These are phyloP conservation scores for Corythaixoides concolor DNA, from an alignment of 2,113 vertebrate species.

Conservation along the genomic window DNA sequence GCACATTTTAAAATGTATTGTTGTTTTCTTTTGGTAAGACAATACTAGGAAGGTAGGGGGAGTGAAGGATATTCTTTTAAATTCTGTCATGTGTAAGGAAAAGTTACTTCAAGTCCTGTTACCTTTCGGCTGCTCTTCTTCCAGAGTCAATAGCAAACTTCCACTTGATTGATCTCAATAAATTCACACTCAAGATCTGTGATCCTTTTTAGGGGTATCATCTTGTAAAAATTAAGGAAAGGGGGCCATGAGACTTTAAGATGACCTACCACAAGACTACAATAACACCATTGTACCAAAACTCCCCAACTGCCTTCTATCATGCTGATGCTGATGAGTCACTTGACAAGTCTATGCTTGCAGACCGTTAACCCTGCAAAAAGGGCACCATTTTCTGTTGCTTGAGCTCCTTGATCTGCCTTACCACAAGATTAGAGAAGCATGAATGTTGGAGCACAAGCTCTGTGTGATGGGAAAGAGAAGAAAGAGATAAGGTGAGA, in stretches of 20 bases:
- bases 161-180: neutral
- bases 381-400: neutral
- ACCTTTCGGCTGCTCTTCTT: neutral
- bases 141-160: neutral
- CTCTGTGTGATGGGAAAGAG: neutral
- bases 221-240: neutral
- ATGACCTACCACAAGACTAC: neutral
- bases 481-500: neutral
- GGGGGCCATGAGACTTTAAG: neutral
- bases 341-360: neutral
- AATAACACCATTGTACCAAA: neutral
- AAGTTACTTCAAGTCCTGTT: neutral
- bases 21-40: neutral
- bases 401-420: neutral
- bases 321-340: neutral
- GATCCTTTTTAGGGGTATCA: neutral
- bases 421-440: neutral
- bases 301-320: neutral
- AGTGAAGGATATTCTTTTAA: neutral
- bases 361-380: neutral
- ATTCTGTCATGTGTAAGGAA: neutral
- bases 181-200: neutral
- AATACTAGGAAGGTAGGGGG: neutral
- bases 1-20: neutral
- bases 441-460: rapidly evolving